A percentile compares a stretch with the other conserved stretches of the same genome.
These are phyloP conservation scores for Hyaena hyaena DNA, from an alignment of 2,113 vertebrate genomes.

Conservation along the genomic window DNA sequence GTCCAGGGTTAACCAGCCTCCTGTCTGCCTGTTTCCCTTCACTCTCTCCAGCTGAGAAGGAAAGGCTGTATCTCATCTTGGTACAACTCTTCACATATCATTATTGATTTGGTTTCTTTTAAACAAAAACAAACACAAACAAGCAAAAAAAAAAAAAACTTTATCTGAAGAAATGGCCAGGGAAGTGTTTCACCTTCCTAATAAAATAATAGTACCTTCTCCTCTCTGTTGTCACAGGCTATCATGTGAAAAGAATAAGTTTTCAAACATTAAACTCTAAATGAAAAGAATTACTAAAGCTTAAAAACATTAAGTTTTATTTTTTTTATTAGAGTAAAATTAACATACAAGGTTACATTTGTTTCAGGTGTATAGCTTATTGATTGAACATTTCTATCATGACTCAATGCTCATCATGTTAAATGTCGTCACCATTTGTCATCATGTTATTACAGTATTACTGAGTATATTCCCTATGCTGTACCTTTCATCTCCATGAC, in stretches of 20 bases:
- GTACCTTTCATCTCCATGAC: no score
- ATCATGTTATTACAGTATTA: no score
- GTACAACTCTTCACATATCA: background rate
- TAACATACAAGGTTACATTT: no score
- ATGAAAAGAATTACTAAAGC: background rate
- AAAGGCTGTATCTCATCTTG: background rate
- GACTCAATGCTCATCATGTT: no score
- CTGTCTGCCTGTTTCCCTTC: accelerated
- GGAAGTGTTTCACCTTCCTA: background rate
- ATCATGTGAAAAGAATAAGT: background rate
- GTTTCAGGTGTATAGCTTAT: no score
- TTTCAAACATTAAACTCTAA: background rate
- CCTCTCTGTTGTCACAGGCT: background rate
- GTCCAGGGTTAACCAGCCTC: accelerated
- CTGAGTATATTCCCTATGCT: no score
- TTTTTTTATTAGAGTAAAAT: background rate
- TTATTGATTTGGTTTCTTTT: background rate
- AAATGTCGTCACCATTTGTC: no score
- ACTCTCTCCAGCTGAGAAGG: background rate
- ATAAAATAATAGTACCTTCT: background rate
- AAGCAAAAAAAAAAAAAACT: background rate
- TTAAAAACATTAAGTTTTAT: background rate
- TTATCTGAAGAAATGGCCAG: background rate
- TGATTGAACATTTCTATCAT: no score
- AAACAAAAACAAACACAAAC: background rate